These are phyloP conservation scores for Leucozona laternaria DNA, from an alignment of 2,888 invertebrate genomes.

Conservation along the genomic window DNA sequence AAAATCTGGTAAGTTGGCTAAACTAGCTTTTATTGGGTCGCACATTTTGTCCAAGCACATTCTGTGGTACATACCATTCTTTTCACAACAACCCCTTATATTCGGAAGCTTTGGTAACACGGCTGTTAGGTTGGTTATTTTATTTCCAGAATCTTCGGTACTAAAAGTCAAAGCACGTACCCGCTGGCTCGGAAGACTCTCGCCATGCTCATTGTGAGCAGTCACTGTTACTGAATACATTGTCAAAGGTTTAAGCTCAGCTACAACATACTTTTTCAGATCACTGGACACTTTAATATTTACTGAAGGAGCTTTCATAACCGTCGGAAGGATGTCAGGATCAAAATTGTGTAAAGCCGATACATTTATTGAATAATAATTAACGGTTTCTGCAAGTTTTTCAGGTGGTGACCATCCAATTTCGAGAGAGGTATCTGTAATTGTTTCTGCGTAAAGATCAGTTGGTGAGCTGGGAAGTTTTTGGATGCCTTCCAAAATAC, in stretches of 20 bases:
- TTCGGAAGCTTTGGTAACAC: slow-evolving; percentile 90
- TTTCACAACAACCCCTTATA: slow-evolving; percentile 89
- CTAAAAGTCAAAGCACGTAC: slow-evolving; percentile 90
- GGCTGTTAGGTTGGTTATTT: slow-evolving; percentile 78
- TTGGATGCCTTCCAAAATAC: slow-evolving; percentile 91
- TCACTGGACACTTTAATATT: slow-evolving; percentile 80
- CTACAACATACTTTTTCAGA: slow-evolving; percentile 14
- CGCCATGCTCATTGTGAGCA: slow-evolving; percentile 89
- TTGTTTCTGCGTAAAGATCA: slow-evolving; percentile 88
- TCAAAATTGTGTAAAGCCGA: slow-evolving; percentile 89
- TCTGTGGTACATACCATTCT: slow-evolving; percentile 89
- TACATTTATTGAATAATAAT: slow-evolving; percentile 89
- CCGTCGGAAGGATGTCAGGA: slow-evolving; percentile 79
- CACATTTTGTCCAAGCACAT: slow-evolving; percentile 92
- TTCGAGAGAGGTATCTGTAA: slow-evolving; percentile 89
- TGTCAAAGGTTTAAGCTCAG: slow-evolving; percentile 89
- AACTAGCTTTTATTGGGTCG: slow-evolving; percentile 87
- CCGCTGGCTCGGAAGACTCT: slow-evolving; percentile 90
- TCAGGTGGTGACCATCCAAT: slow-evolving; percentile 89
- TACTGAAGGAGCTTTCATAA: slow-evolving; percentile 81
- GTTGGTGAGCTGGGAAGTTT: slow-evolving; percentile 89
- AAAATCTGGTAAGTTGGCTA: slow-evolving; percentile 87
- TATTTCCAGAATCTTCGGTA: slow-evolving; percentile 78
- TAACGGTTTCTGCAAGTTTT: slow-evolving; percentile 87
- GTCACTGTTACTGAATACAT: slow-evolving; percentile 93